Conservation (phyloP, 2,797 vertebrate species). For the Hypotaenidia okinawae region DNA sequence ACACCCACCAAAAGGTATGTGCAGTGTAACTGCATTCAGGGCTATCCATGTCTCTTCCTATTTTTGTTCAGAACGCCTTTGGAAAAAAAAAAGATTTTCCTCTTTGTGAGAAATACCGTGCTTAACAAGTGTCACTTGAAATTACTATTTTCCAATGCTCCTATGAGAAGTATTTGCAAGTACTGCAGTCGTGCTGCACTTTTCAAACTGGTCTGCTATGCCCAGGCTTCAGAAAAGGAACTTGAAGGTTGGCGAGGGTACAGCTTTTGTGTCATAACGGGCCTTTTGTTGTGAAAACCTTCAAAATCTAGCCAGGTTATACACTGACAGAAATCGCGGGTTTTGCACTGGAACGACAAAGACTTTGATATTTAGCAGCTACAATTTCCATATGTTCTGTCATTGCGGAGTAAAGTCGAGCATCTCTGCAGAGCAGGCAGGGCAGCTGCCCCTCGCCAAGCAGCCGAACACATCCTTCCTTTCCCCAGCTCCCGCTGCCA, state of each 20-base stretch:
- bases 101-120: conserved; percentile 22
- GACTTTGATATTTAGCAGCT: conserved; percentile 64
- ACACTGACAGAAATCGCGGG: conserved; percentile 34
- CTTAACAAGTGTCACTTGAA: conserved; percentile 54
- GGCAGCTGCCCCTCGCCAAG: neutral
- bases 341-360: conserved; percentile 39
- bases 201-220: conserved; percentile 28
- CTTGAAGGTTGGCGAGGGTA: conserved; percentile 39
- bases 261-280: conserved; percentile 35
- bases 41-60: conserved; percentile 16
- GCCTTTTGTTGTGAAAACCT: conserved; percentile 61
- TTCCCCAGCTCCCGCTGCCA: neutral
- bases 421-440: neutral
- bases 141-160: conserved; percentile 53
- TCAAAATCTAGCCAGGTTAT: conserved; percentile 56
- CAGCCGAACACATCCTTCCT: neutral
- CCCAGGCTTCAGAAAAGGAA: conserved; percentile 34
- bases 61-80: conserved; percentile 54
- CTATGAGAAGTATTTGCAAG: conserved; percentile 44
- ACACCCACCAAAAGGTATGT: conserved; percentile 66
- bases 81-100: conserved; percentile 22
- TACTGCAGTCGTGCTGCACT: neutral
- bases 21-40: conserved; percentile 1
- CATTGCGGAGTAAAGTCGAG: neutral
- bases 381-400: conserved; percentile 63